phyloP scores from a whole-genome alignment of 2,888 invertebrate species.

The Pilophorus perplexus region DNA sequence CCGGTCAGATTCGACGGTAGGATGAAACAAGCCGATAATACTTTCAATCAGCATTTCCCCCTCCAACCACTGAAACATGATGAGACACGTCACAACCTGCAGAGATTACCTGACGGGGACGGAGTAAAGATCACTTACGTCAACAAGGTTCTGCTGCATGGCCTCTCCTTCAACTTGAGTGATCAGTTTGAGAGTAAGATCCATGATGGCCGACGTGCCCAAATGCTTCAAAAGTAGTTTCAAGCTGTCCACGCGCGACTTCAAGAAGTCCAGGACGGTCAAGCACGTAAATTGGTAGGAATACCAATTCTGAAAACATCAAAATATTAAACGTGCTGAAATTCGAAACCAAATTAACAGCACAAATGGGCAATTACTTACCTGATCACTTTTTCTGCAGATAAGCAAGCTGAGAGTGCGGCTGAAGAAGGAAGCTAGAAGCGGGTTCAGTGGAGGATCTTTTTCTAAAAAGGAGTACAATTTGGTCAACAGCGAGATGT shows the following conservation, averaged over 20 bases:
- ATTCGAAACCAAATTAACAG: too few relatives aligned
- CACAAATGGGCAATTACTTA: constrained; percentile 52
- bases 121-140: constrained; percentile 57
- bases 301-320: constrained; percentile 80
- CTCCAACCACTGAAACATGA: constrained; percentile 74
- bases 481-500: constrained; percentile 73
- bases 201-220: constrained; percentile 91
- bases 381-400: constrained; percentile 81
- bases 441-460: constrained; percentile 84
- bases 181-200: constrained; percentile 81
- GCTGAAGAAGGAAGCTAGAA: constrained; percentile 93
- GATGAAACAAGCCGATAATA: constrained; percentile 65
- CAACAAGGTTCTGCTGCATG: constrained; percentile 67
- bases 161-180: constrained; percentile 76
- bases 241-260: constrained; percentile 81
- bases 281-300: constrained; percentile 88
- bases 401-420: constrained; percentile 90
- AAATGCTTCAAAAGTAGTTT: constrained; percentile 83
- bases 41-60: constrained; percentile 82
- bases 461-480: constrained; percentile 85
- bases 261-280: constrained; percentile 88
- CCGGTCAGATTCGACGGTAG: constrained; percentile 67
- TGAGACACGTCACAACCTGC: constrained; percentile 42
- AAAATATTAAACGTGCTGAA: too few relatives aligned
- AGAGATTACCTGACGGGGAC: too few relatives aligned